phyloP scores from a whole-genome alignment of 2,797 vertebrate species.

The Florisuga fusca region DNA sequence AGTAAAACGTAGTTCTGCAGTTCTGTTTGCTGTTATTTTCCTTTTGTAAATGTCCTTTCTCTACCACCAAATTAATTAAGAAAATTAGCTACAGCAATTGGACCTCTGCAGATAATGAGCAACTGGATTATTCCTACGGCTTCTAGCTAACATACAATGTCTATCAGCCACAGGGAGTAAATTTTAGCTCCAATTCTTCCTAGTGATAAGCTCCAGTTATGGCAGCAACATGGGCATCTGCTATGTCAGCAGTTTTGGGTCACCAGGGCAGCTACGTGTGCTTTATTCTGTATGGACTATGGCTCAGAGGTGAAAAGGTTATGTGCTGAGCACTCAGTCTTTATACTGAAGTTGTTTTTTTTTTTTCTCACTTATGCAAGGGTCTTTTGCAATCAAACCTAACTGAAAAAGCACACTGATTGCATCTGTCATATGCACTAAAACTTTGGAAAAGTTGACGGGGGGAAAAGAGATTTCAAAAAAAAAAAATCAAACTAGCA shows the following conservation, averaged over 20 bases:
- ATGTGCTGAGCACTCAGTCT: neutral
- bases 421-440: neutral
- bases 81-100: neutral
- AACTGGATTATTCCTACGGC: neutral
- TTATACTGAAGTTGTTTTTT: neutral
- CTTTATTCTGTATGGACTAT: neutral
- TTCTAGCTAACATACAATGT: neutral
- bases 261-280: accelerated
- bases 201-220: neutral
- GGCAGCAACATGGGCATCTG: neutral
- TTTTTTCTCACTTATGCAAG: neutral
- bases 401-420: neutral
- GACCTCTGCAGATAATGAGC: neutral
- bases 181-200: neutral
- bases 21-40: neutral
- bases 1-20: neutral
- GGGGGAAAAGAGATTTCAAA: neutral
- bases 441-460: neutral
- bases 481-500: neutral
- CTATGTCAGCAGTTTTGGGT: neutral
- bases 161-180: neutral
- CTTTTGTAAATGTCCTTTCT: neutral
- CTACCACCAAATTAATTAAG: neutral
- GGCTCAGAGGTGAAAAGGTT: neutral
- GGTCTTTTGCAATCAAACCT: neutral